Base-by-base conservation (phyloP, 1,140 invertebrate genomes). In the Oncopeltus fasciatus region DNA sequence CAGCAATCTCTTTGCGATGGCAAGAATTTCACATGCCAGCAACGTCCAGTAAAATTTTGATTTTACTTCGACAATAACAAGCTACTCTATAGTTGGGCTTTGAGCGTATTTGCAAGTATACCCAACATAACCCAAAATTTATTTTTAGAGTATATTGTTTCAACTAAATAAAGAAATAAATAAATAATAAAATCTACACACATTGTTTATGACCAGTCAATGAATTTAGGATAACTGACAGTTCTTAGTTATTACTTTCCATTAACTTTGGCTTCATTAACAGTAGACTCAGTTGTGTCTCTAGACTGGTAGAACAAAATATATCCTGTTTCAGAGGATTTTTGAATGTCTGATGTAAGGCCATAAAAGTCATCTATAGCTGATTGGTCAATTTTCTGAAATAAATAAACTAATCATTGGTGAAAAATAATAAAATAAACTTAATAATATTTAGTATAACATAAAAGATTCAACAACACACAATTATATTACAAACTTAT, bases 341-440 rank as follows among this genome's bases (percentile, higher is more conserved):
- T 99, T 73, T 98, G 95, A 71, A 95, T 88, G 74, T 98, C 95
- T 62, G 93, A 95, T 20, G 95, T 96, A 67, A 99, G 82, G 68
- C 97, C 97, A 77, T 96, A 99, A 77, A 99, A 99, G 74, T 99
- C 96, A 81, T 99, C 96, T 76, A 99, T 98, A 63, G 94, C 87
- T 61, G 93, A 93, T 24, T 94, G 90, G 73, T 99, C 95, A 69
- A 99, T 98, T 89, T 98, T 98, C 92, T 96, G 76, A 18, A 82
- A 82, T 65, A 70, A 14, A 14, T 38, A 38, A 8, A 38, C 14
- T 38, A 38, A 38, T 38, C 5, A 38, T 8, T 38, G 31, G 5
- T 38, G 14, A 38, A 38, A 38, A 38, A 8, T 8, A 38, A 38
- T 38, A 14, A 38, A 38, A 8, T 5, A 38, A 8, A 14, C 31